A percentile compares a stretch with the other conserved stretches of the same genome.
Conservation (phyloP, 2,113 vertebrate species). For the Macheiramphus alcinus region DNA sequence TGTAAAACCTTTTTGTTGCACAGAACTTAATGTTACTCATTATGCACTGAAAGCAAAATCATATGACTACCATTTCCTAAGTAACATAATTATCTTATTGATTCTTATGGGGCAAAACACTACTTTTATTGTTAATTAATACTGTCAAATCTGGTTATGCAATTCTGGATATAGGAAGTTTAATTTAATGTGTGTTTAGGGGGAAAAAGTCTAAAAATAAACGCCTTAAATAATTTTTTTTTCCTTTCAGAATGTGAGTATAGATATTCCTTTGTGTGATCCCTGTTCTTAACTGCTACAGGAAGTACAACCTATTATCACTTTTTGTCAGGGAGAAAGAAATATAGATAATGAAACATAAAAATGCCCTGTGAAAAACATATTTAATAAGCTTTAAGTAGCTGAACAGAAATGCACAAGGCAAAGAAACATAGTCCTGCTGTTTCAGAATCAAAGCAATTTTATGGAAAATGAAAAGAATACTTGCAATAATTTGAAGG, state of each 20-base stretch:
- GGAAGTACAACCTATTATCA: background rate
- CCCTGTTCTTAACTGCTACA: constrained; percentile 1
- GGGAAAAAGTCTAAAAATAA: constrained; percentile 47
- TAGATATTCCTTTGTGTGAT: constrained; percentile 13
- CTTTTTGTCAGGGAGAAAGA: constrained; percentile 10
- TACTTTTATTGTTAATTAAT: constrained; percentile 75
- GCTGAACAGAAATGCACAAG: background rate
- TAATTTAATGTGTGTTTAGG: constrained; percentile 48
- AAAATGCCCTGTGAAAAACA: constrained; percentile 14
- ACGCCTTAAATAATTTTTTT: background rate
- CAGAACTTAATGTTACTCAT: constrained; percentile 34
- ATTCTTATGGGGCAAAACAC: constrained; percentile 65
- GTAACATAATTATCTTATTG: constrained; percentile 69
- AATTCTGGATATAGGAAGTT: constrained; percentile 65
- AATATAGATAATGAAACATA: background rate
- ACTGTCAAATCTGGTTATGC: constrained; percentile 67
- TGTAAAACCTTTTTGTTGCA: constrained; percentile 46
- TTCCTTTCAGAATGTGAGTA: background rate
- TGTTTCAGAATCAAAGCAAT: constrained; percentile 7
- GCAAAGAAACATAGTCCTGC: background rate
- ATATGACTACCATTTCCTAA: constrained; percentile 63
- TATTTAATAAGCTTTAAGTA: constrained; percentile 39
- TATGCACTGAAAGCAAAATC: constrained; percentile 68
- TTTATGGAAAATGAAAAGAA: constrained; percentile 38
- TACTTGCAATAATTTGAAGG: constrained; percentile 22